These are phyloP conservation scores for Parnassius glacialis DNA, from an alignment of 2,888 invertebrate species.

Conservation along the genomic window DNA sequence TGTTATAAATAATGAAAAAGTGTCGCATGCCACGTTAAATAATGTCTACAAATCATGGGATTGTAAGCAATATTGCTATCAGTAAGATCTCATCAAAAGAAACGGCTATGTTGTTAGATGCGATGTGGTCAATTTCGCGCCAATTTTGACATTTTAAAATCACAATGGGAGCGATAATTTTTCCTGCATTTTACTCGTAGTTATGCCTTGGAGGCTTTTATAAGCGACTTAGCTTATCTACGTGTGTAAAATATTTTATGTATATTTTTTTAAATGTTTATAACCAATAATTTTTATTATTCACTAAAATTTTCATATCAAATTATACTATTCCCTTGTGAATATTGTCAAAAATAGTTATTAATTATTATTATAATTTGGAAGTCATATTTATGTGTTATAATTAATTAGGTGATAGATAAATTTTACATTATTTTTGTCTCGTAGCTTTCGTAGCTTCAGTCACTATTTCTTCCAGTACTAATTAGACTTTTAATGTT, in stretches of 20 bases:
- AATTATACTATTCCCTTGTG: background rate
- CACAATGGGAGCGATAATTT: too few relatives aligned
- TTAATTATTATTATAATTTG: constrained; percentile 2
- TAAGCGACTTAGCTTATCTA: background rate
- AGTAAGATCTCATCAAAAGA: too few relatives aligned
- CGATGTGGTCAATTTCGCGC: background rate
- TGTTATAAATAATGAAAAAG: too few relatives aligned
- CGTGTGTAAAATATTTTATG: background rate
- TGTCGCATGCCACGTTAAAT: too few relatives aligned
- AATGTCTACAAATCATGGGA: too few relatives aligned
- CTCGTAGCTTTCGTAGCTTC: constrained; percentile 14
- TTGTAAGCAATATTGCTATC: too few relatives aligned
- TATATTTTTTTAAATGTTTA: background rate
- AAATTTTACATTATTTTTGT: constrained; percentile 5
- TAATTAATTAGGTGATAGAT: background rate
- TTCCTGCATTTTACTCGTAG: too few relatives aligned
- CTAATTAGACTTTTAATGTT: constrained; percentile 29
- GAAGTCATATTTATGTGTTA: constrained; percentile 13
- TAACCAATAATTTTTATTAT: background rate
- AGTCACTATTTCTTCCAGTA: constrained; percentile 31
- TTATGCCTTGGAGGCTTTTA: constrained; percentile 4
- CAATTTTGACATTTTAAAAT: background rate
- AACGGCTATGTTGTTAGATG: too few relatives aligned
- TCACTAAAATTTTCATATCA: background rate
- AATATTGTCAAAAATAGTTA: constrained; percentile 3